A percentile compares a stretch with the other conserved stretches of the same genome.
Conservation (phyloP, 2,113 vertebrate species). For the Heterotis niloticus region DNA sequence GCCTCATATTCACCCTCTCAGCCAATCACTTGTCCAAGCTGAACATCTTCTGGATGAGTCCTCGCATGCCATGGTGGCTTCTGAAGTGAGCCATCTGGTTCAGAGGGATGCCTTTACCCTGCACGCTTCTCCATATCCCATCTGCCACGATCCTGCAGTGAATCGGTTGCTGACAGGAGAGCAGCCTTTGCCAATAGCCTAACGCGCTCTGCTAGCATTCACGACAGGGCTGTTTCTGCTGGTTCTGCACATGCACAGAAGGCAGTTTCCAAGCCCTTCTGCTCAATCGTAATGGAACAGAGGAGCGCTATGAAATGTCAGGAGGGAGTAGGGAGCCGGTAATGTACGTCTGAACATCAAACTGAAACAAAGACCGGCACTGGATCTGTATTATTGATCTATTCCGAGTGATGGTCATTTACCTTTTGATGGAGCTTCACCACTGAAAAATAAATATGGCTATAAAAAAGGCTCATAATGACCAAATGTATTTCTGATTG, state of each 20-base stretch:
- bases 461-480: background rate
- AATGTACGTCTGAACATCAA: background rate
- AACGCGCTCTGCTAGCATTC: background rate
- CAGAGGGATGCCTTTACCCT: slow-evolving; percentile 15
- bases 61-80: slow-evolving; percentile 21
- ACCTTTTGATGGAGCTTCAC: background rate
- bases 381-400: slow-evolving; percentile 9
- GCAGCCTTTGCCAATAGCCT: too few species aligned
- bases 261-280: background rate
- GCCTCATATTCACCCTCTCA: background rate
- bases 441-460: background rate
- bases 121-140: slow-evolving; percentile 8
- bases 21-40: background rate
- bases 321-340: background rate
- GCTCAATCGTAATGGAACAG: background rate
- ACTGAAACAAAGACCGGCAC: background rate
- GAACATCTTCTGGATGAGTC: too few species aligned
- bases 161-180: background rate
- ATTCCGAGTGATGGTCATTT: background rate
- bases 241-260: background rate
- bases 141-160: slow-evolving; percentile 16
- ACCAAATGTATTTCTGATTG: background rate
- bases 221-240: background rate
- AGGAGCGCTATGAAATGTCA: background rate
- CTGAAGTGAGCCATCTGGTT: slow-evolving; percentile 2